Conservation (phyloP, 37 sponge, comb jelly and placozoan species). For the Cliona cf. orientalis region DNA sequence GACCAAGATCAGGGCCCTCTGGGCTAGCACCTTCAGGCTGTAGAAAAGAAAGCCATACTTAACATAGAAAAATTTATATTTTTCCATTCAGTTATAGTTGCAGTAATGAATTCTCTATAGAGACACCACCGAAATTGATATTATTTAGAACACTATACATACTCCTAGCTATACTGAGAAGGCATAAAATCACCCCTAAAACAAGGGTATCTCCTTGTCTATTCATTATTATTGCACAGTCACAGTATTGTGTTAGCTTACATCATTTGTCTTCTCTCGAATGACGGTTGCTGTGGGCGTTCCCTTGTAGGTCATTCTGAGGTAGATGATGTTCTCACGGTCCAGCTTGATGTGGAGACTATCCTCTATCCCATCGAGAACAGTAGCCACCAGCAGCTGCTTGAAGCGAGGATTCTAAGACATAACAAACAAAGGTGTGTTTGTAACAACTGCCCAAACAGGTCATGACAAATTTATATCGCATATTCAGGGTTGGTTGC, state of each 20-base stretch:
- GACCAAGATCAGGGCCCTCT: background rate
- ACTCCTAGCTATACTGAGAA: no score
- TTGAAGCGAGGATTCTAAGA: conserved; percentile 71
- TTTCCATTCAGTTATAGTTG: no score
- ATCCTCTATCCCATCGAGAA: conserved; percentile 74
- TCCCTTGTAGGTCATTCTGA: conserved; percentile 85
- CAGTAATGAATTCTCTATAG: no score
- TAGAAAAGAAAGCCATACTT: background rate
- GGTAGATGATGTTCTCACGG: conserved; percentile 44
- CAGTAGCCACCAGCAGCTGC: conserved; percentile 78
- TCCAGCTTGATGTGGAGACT: conserved; percentile 53
- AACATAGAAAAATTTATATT: background rate
- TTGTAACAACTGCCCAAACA: background rate
- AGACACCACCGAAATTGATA: no score
- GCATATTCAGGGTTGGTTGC: no score
- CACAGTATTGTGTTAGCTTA: conserved; percentile 1
- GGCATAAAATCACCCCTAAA: no score
- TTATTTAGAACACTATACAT: no score
- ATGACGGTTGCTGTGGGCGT: conserved; percentile 62
- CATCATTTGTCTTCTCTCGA: conserved; percentile 54
- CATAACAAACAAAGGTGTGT: background rate
- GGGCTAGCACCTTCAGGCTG: background rate
- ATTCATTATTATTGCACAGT: background rate
- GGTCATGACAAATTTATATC: no score
- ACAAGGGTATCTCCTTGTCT: no score